phyloP scores from a whole-genome alignment of 2,888 invertebrate species.

The Latrodectus hesperus region DNA sequence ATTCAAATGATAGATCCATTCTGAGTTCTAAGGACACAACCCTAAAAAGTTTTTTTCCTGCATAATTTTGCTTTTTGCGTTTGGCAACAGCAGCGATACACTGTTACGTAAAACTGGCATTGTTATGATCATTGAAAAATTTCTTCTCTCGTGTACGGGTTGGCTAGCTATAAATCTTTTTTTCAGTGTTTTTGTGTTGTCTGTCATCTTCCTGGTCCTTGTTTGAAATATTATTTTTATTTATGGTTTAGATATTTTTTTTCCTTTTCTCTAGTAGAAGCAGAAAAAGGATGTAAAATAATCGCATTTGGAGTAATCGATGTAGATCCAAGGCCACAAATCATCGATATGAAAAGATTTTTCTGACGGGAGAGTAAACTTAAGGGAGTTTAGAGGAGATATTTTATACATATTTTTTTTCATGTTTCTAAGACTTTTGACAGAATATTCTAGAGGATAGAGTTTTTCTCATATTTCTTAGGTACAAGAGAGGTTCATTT shows the following conservation, averaged over 20 bases:
- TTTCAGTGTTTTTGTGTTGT: conserved; percentile 36
- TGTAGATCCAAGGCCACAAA: conserved; percentile 60
- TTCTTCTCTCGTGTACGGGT: conserved; percentile 20
- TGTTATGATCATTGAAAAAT: conserved; percentile 54
- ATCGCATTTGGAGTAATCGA: conserved; percentile 58
- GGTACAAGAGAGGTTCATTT: conserved; percentile 22
- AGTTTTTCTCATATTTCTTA: conserved; percentile 10
- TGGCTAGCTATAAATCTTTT: conserved; percentile 43
- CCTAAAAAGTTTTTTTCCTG: conserved; percentile 15
- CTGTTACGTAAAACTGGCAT: not conserved
- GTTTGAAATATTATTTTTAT: conserved; percentile 41
- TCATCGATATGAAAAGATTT: conserved; percentile 63
- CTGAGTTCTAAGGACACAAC: conserved; percentile 7
- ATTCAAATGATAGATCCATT: conserved; percentile 32
- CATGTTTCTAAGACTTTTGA: conserved; percentile 2
- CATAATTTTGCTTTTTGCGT: not conserved
- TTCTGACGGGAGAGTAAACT: conserved; percentile 57
- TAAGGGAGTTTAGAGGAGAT: conserved; percentile 28
- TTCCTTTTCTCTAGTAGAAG: not conserved
- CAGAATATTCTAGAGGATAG: conserved; percentile 23
- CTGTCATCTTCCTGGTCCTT: conserved; percentile 49
- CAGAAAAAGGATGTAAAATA: conserved; percentile 53
- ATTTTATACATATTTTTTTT: not conserved
- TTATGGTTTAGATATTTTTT: conserved; percentile 62
- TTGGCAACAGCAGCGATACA: conserved; percentile 2